phyloP scores from a whole-genome alignment of 2,797 vertebrate genomes.

The Jordanella pulchra region DNA sequence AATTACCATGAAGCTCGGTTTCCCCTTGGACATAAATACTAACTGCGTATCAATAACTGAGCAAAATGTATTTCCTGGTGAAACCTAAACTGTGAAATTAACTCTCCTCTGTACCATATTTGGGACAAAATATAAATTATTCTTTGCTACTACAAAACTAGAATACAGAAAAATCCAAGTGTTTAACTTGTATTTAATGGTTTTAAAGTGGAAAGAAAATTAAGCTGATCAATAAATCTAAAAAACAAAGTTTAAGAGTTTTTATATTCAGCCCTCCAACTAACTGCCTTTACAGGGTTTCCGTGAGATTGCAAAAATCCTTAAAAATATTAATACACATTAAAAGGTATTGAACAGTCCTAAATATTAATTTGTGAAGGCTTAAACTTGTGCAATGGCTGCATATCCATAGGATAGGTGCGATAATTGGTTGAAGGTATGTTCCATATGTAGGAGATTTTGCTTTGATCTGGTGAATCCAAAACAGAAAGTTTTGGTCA shows the following conservation, averaged over 20 bases:
- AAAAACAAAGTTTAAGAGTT: neutral
- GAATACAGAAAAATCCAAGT: neutral
- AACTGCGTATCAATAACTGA: constrained; percentile 65
- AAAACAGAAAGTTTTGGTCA: neutral
- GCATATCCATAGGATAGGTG: neutral
- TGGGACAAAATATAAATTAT: neutral
- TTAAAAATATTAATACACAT: neutral
- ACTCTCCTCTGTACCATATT: constrained; percentile 5
- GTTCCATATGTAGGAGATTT: neutral
- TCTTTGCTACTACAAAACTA: neutral
- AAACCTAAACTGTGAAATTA: constrained; percentile 20
- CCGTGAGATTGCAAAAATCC: neutral
- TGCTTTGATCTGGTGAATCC: neutral
- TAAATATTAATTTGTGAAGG: neutral
- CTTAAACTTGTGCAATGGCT: neutral
- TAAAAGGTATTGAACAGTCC: neutral
- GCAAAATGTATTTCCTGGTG: constrained; percentile 30
- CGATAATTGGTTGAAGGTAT: neutral
- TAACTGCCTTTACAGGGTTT: neutral
- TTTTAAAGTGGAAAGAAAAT: neutral
- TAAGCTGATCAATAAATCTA: neutral
- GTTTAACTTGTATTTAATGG: neutral
- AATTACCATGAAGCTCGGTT: constrained; percentile 66
- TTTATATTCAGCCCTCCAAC: neutral
- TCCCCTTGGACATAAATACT: constrained; percentile 56